Evolutionary conservation across 2,888 invertebrate genomes (phyloP), one percentile per base, ranked within the genome.

Genomic region (Orthonevra nobilis): DNA sequence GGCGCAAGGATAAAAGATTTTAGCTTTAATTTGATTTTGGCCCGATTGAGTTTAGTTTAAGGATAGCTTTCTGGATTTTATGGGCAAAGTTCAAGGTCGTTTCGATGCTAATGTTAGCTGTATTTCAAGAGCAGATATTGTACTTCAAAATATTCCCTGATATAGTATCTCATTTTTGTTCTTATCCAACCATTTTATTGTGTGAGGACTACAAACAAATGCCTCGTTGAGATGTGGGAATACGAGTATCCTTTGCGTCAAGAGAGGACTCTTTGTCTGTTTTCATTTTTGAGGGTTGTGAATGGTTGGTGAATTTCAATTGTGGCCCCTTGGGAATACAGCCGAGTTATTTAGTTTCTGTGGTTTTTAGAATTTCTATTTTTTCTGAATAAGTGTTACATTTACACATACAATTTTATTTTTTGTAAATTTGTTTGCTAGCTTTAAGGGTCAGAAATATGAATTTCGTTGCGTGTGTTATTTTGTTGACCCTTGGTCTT

Each of bases 381-480:
- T n/a, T n/a, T n/a, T n/a, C n/a, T 28, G 36, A 60, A 52, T 68
- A n/a, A n/a, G n/a, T n/a, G n/a, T n/a, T n/a, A n/a, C n/a, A n/a
- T n/a, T n/a, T n/a, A n/a, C n/a, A n/a, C n/a, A n/a, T n/a, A n/a
- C n/a, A n/a, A 26, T 58, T 52, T 44, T 52, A 38, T 52, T 10
- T 61, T 68, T 61, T 60, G 52, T 34, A 48, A 54, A 61, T 61
- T 61, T 32, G 30, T 58, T 48, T 61, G 61, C 34, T 38, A 38
- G 60, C 44, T 66, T 40, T 68, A 46, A 60, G 74, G 74, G 69
- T 69, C 69, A 69, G 69, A 32, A 74, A 54, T 74, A 48, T 74
- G 61, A 69, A 74, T 61, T 60, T n/a, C 54, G 32, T 61, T 38
- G 61, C n/a, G 12, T 56, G 56, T 61, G 34, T 74, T 56, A 69